Conservation (phyloP, 2,888 invertebrate species). For the Trichogramma evanescens region DNA sequence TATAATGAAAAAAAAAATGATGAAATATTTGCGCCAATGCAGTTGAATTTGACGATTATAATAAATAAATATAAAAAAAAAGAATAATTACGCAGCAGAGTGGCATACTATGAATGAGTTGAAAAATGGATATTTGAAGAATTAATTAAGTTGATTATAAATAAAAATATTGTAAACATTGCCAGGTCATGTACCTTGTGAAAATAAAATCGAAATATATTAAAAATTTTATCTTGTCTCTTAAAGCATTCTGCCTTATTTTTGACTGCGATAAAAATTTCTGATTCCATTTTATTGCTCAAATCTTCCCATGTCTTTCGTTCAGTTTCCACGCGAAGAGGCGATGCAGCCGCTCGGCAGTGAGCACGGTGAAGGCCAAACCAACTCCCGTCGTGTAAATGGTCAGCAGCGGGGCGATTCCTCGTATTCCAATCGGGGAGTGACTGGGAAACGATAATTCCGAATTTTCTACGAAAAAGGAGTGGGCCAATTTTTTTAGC, state of each 20-base stretch:
- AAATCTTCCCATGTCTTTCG: not conserved
- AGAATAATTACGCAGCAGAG: conserved; percentile 12
- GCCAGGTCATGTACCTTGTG: conserved; percentile 42
- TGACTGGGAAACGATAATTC: not conserved
- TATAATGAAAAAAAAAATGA: conserved; percentile 30
- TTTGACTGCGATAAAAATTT: no score
- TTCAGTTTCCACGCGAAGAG: not conserved
- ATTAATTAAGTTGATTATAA: conserved; percentile 37
- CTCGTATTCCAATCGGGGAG: conserved; percentile 22
- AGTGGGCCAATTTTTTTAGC: conserved; percentile 25
- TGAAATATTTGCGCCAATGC: conserved; percentile 22
- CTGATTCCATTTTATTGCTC: not conserved
- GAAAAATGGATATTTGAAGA: conserved; percentile 30
- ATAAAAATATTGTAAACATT: conserved; percentile 39
- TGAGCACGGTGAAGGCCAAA: conserved; percentile 24
- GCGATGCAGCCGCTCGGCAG: conserved; percentile 21
- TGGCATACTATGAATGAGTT: not conserved
- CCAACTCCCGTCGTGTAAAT: conserved; percentile 26
- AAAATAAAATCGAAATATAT: conserved; percentile 36
- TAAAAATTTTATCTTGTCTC: conserved; percentile 1
- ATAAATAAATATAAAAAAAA: conserved; percentile 21
- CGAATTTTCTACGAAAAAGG: conserved; percentile 6
- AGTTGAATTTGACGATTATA: conserved; percentile 31
- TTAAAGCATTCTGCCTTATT: no score
- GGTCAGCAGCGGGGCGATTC: conserved; percentile 29